Base-by-base conservation (phyloP, 2,113 vertebrate genomes). In the Lipophrys pholis region DNA sequence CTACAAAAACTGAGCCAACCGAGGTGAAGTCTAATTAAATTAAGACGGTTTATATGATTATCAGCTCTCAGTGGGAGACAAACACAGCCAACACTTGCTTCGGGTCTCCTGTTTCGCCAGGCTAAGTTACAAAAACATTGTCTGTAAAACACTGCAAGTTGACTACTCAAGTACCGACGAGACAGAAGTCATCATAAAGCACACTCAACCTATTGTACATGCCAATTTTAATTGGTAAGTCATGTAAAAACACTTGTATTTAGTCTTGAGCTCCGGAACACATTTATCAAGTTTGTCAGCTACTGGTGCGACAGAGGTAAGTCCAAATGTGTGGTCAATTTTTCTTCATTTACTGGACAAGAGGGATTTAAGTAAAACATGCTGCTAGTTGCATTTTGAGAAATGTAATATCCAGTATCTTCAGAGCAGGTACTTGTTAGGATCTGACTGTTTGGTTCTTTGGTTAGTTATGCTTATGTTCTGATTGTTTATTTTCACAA, bases 1-100 rank as follows among this genome's bases (percentile, higher is more conserved):
- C 80, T 69, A 73, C 45, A 52, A 62, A 73, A 73, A 62, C 45
- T 6, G 59, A 78, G 77, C 64, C 80, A 81, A 71, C 63, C 39
- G 68, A 81, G 77, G 66, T 82, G 80, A 78, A 52, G 61, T 81
- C 62, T 79, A 86, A 90, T 89, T 87, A 67, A 83, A 89, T 89
- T 73, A 89, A 65, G 79, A 60, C 14, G 14, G 74, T 87, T 89
- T 80, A 83, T 84, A 72, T 81, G 75, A 87, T 88, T 82, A 87
- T 80, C 65, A 66, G 67, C 69, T 81, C 75, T 70, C 48, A 0
- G 35, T 48, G 71, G 74, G 64, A 86, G 52, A 57, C 5, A 5
- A 5, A 16, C 40, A 49, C 71, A 69, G 61, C 46, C 58, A 78
- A 41, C 39, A 43, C 67, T 81, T 59, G 59, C 63, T 69, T 75